Evolutionary conservation across 2,113 vertebrate genomes (phyloP), one percentile per base, ranked within the genome.

Genomic region (Pelmatolapia mariae): DNA sequence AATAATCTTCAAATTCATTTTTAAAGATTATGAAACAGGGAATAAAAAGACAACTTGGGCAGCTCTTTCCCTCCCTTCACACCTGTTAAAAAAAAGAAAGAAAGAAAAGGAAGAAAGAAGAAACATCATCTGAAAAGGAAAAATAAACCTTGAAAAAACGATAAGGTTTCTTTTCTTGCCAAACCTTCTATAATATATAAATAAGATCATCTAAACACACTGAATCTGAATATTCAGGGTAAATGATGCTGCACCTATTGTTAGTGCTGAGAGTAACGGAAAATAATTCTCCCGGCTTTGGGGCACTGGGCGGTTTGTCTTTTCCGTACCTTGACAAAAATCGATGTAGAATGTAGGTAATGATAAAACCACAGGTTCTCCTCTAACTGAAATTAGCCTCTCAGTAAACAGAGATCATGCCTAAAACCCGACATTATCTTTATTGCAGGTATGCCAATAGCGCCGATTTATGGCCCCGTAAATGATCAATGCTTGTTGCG

Each of bases 371-470:
- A 82, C 84, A 84, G 86, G 78, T 85, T 68, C 53, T 84, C 82
- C 18, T 82, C 43, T 59, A 13, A 84, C 85, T 15, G 78, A 81
- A 81, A 85, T 61, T 66, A 79, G 56, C 82, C 83, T 33, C 80
- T 80, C 88, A 56, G 79, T 86, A 87, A 78, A 31, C 90, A 86
- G 86, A 94, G 94, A 89, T 94, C 91, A 92, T 52, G 45, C 86
- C 79, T 73, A 84, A 91, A 89, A 83, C 57, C 47, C 38, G 47
- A 85, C 83, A 90, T 93, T 91, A 93, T 89, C 93, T 94, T 94
- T 89, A 88, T 91, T 86, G 90, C 90, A 90, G 85, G 89, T 93
- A 79, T 89, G 92, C 86, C 94, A 92, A 94, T 91, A 91, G 89
- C 87, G 86, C 80, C 88, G 84, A 91, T 94, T 89, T 91, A 93